These are phyloP conservation scores for Pelecanus crispus DNA, from an alignment of 2,113 vertebrate genomes.

Conservation along the genomic window DNA sequence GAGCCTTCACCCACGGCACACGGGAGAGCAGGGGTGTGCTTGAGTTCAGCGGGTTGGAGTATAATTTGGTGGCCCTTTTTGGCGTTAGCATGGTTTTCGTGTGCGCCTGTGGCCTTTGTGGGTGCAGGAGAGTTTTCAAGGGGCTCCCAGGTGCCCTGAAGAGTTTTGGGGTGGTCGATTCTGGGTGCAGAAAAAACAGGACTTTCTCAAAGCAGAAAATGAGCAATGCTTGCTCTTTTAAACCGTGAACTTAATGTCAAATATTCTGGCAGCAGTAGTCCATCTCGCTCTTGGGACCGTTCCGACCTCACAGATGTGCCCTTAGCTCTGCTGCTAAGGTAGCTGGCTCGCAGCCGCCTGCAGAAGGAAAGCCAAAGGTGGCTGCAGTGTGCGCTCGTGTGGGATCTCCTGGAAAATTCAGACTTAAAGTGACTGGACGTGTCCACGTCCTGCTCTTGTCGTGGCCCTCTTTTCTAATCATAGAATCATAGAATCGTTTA, in stretches of 20 bases:
- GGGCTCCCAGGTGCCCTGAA: neutral
- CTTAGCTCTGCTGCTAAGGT: neutral
- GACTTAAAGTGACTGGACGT: neutral
- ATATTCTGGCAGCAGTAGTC: neutral
- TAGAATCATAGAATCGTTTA: too few relatives aligned
- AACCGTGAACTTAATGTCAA: neutral
- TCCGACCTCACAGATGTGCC: neutral
- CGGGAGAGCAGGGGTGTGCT: fast-evolving
- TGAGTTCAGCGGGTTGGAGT: neutral
- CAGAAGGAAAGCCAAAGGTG: neutral
- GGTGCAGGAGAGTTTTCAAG: too few relatives aligned
- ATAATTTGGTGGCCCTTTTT: neutral
- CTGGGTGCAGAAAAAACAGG: fast-evolving
- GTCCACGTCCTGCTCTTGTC: neutral
- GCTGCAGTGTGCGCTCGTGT: neutral
- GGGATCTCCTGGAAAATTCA: neutral
- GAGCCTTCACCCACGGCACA: fast-evolving
- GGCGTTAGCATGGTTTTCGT: fast-evolving
- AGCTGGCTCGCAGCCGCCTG: neutral
- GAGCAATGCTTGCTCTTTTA: neutral
- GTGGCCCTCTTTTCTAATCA: neutral
- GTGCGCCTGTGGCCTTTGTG: too few relatives aligned
- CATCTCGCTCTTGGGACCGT: too few relatives aligned
- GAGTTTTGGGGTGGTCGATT: neutral
- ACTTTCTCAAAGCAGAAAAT: neutral